phyloP scores from a whole-genome alignment of 2,113 vertebrate species.

The Sula dactylatra region DNA sequence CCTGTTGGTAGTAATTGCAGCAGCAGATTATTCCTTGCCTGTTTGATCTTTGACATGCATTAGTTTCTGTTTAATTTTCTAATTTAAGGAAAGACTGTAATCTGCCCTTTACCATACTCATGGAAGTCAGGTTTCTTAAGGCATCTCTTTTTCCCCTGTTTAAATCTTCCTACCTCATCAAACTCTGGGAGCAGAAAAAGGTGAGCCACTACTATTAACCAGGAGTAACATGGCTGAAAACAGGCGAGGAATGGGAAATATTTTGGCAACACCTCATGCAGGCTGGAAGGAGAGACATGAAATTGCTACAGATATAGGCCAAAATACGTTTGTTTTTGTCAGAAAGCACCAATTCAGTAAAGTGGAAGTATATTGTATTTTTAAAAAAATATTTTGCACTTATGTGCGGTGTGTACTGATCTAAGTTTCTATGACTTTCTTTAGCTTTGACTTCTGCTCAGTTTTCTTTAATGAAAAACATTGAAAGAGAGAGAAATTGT shows the following conservation, averaged over 20 bases:
- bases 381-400: background rate
- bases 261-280: background rate
- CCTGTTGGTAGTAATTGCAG: background rate
- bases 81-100: slow-evolving; percentile 3
- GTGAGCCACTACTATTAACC: background rate
- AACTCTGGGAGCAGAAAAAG: background rate
- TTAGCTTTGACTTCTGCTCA: background rate
- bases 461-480: background rate
- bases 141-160: background rate
- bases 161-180: background rate
- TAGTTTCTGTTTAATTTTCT: slow-evolving; percentile 56
- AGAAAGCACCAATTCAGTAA: background rate
- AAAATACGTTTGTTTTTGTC: background rate
- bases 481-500: background rate
- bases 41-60: slow-evolving; percentile 53
- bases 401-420: background rate
- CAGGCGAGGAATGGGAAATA: background rate
- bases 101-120: background rate
- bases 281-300: background rate
- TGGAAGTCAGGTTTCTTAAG: background rate
- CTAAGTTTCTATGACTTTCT: background rate
- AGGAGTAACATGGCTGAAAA: background rate
- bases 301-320: background rate
- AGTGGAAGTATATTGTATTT: background rate
- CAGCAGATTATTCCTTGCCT: background rate